Conservation (phyloP, 2,797 vertebrate species). For the Craterocephalus amniculus region DNA sequence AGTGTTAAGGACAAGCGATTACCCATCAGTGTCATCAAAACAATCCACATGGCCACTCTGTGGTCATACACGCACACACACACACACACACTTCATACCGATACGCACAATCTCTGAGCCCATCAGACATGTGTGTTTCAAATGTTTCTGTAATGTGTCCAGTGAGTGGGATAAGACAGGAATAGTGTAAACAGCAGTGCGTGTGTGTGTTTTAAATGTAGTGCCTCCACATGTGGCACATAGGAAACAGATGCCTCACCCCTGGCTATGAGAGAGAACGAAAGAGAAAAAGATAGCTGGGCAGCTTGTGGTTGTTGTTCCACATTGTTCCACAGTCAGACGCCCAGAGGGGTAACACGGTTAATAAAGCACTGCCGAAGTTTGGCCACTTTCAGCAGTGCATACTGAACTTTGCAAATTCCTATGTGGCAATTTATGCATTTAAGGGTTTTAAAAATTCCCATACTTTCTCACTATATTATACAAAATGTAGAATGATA, state of each 20-base stretch:
- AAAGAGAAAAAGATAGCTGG: slow-evolving; percentile 1
- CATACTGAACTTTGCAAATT: slow-evolving; percentile 53
- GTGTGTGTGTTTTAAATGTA: slow-evolving; percentile 42
- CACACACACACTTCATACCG: background rate
- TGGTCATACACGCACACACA: background rate
- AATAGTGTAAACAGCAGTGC: slow-evolving; percentile 55
- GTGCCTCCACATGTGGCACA: slow-evolving; percentile 53
- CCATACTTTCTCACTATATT: slow-evolving; percentile 1
- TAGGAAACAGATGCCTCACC: slow-evolving; percentile 76
- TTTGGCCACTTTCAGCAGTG: slow-evolving; percentile 39
- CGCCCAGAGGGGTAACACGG: slow-evolving; percentile 45
- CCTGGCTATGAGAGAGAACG: slow-evolving; percentile 38
- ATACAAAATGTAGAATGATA: too few species aligned
- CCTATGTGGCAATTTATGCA: slow-evolving; percentile 38
- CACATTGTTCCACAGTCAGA: slow-evolving; percentile 52
- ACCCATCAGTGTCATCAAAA: slow-evolving; percentile 56
- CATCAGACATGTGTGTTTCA: slow-evolving; percentile 57
- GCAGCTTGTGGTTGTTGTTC: slow-evolving; percentile 49
- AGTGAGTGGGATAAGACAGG: slow-evolving; percentile 58
- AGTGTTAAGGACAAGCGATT: slow-evolving; percentile 41
- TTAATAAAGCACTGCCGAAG: slow-evolving; percentile 48
- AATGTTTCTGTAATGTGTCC: slow-evolving; percentile 55
- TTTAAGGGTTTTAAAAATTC: slow-evolving; percentile 9
- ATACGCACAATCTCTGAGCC: slow-evolving; percentile 8
- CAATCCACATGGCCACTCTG: slow-evolving; percentile 31